phyloP scores from a whole-genome alignment of 2,888 invertebrate species.

The Apodemia mormo region DNA sequence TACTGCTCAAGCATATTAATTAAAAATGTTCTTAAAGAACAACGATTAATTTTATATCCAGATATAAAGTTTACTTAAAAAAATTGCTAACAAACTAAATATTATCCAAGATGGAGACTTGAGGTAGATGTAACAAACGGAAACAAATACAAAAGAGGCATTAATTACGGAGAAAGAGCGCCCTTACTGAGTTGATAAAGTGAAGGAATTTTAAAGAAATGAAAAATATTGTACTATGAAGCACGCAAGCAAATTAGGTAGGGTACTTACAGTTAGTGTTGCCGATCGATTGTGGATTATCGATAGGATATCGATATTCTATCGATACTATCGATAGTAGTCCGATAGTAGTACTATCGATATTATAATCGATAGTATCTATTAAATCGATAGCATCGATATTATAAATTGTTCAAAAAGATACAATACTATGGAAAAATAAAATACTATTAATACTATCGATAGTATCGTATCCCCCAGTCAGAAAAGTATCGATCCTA shows the following conservation, averaged over 20 bases:
- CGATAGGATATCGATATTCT: no score
- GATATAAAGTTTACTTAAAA: background rate
- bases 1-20: no score
- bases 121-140: background rate
- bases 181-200: background rate
- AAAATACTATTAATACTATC: no score
- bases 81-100: conserved; percentile 1
- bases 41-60: background rate
- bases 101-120: conserved; percentile 1
- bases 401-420: no score
- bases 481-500: no score
- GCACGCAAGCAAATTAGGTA: background rate
- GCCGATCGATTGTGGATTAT: no score
- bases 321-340: no score
- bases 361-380: no score
- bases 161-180: background rate
- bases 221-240: background rate
- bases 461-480: no score
- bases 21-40: background rate
- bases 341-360: no score
- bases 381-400: no score
- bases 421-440: no score
- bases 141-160: background rate
- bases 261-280: background rate
- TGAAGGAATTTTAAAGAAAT: background rate